Conservation (phyloP, 2,888 invertebrate genomes). For the Conus canariensis region DNA sequence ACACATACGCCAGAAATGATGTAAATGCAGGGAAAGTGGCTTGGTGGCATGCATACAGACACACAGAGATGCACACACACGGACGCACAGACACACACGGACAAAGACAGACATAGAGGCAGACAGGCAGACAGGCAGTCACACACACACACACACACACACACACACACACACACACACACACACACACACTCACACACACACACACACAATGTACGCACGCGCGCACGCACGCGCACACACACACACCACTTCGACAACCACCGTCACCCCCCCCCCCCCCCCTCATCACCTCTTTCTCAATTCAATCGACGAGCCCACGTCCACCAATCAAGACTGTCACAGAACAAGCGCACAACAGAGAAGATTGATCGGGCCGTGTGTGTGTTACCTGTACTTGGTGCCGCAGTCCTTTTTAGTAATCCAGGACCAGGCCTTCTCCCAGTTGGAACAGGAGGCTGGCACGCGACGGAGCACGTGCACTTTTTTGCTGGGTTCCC, state of each 20-base stretch:
- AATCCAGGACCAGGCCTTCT: slow-evolving; percentile 72
- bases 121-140: not conserved
- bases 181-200: too few relatives aligned
- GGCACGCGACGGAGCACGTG: slow-evolving; percentile 66
- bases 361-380: not conserved
- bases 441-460: slow-evolving; percentile 72
- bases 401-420: slow-evolving; percentile 70
- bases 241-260: too few relatives aligned
- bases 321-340: not conserved
- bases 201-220: too few relatives aligned
- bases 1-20: too few relatives aligned
- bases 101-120: not conserved
- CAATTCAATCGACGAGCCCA: not conserved
- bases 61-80: not conserved
- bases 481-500: slow-evolving; percentile 55
- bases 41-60: too few relatives aligned
- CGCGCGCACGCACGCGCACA: too few relatives aligned
- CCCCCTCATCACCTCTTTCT: too few relatives aligned
- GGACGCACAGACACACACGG: not conserved
- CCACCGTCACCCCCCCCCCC: too few relatives aligned
- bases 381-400: slow-evolving; percentile 65
- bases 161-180: too few relatives aligned
- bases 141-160: not conserved
- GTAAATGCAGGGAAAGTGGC: too few relatives aligned
- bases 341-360: not conserved